phyloP scores from a whole-genome alignment of 2,113 vertebrate genomes.

The Bufo bufo region DNA sequence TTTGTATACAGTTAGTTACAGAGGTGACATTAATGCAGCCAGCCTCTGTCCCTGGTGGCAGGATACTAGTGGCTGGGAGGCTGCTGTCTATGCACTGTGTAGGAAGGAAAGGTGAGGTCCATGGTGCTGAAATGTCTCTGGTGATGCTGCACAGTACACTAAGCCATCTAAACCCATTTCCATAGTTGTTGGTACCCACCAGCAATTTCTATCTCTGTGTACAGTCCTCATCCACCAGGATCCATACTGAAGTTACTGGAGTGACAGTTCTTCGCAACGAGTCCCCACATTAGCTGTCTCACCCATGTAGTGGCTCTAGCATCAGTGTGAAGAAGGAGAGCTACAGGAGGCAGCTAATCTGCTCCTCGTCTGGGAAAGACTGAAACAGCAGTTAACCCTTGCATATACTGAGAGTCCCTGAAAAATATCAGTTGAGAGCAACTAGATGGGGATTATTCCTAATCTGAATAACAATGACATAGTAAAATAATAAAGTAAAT shows the following conservation, averaged over 20 bases:
- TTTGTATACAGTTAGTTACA: constrained; percentile 8
- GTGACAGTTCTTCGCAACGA: neutral
- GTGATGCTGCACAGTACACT: neutral
- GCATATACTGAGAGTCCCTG: neutral
- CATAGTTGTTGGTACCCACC: neutral
- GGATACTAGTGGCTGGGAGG: neutral
- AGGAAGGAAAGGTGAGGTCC: neutral
- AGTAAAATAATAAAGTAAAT: too few relatives aligned
- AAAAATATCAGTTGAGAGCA: too few relatives aligned
- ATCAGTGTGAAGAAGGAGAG: neutral
- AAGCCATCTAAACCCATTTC: neutral
- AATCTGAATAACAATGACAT: neutral
- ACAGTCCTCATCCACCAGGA: neutral
- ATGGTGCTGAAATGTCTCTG: constrained; percentile 13
- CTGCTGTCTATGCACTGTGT: neutral
- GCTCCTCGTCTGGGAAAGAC: neutral
- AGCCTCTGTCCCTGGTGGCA: neutral
- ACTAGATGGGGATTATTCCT: neutral
- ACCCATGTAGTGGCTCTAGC: neutral
- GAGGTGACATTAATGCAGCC: neutral
- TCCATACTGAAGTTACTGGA: neutral
- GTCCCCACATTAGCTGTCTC: neutral
- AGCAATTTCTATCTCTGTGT: neutral
- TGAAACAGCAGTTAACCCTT: neutral
- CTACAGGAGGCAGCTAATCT: neutral